Conservation (phyloP, 2,797 vertebrate genomes). For the Molothrus aeneus region DNA sequence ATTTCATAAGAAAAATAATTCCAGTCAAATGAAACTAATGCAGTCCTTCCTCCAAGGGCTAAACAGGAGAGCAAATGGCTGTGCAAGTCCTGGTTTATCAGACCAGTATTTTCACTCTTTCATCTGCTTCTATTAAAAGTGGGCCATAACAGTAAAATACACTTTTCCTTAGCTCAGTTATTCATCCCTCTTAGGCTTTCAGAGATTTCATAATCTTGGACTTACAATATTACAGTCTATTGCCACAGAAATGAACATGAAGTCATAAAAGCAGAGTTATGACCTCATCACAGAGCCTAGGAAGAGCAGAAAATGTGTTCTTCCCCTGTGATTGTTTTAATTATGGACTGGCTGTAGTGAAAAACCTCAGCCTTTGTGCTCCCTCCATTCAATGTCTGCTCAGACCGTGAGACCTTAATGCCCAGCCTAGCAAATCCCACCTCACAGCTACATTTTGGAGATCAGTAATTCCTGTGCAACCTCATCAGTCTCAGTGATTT, state of each 20-base stretch:
- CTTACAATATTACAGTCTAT: conserved; percentile 7
- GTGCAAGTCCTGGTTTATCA: not conserved
- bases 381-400: accelerated
- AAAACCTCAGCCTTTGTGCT: not conserved
- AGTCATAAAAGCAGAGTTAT: conserved; percentile 53
- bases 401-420: accelerated
- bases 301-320: not conserved
- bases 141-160: not conserved
- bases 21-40: not conserved
- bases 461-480: not conserved
- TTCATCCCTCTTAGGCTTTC: not conserved
- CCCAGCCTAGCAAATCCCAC: not conserved
- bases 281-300: conserved; percentile 8
- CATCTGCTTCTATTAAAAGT: conserved; percentile 29
- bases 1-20: conserved; percentile 16
- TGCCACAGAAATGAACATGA: conserved; percentile 33
- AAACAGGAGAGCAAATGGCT: not conserved
- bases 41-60: not conserved
- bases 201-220: conserved; percentile 6
- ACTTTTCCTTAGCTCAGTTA: not conserved
- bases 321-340: not conserved
- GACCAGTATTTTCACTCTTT: conserved; percentile 27
- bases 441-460: accelerated
- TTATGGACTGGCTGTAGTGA: not conserved
- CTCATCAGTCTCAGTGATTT: not conserved